Conservation (phyloP, 2,113 vertebrate genomes). For the Helogale parvula region DNA sequence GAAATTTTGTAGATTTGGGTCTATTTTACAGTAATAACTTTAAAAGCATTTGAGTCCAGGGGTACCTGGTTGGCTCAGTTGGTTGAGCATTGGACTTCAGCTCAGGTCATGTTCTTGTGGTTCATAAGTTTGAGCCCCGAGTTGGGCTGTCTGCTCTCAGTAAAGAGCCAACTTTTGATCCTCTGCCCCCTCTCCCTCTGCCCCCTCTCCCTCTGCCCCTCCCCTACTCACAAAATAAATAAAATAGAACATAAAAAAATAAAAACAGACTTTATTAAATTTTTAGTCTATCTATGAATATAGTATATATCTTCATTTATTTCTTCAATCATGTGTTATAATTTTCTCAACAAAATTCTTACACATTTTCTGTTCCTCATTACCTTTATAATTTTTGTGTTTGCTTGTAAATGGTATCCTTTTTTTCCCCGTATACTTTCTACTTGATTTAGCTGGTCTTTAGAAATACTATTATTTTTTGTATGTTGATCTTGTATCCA, state of each 20-base stretch:
- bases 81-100: no score
- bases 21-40: background rate
- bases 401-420: background rate
- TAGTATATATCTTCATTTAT: background rate
- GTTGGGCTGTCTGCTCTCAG: no score
- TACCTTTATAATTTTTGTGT: background rate
- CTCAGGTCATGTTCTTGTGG: no score
- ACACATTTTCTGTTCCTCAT: background rate
- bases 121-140: no score
- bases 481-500: background rate
- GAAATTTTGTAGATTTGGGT: background rate
- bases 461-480: background rate
- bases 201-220: no score
- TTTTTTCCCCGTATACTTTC: background rate
- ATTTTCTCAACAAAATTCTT: conserved; percentile 5
- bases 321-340: background rate
- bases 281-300: background rate
- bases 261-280: no score
- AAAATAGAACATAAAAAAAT: no score
- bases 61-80: no score
- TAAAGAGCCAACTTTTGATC: no score
- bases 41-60: background rate
- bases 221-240: no score
- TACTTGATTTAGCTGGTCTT: background rate
- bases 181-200: no score